Evolutionary conservation across 1,140 invertebrate species (phyloP).

Genomic region (Drosophila mauritiana): DNA sequence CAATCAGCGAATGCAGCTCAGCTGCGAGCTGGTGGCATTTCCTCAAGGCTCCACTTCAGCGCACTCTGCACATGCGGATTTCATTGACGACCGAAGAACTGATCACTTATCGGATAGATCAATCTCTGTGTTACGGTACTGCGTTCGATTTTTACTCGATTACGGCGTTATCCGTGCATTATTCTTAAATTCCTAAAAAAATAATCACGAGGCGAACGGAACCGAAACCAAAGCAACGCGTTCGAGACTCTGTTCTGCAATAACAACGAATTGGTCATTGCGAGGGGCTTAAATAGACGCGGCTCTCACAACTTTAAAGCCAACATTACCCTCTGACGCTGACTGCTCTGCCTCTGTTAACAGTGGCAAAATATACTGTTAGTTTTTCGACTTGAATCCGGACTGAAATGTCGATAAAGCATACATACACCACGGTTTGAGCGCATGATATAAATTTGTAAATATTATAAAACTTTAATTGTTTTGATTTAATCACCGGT

Average conservation of each 20-base stretch:
- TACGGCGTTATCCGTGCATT: conserved; percentile 15
- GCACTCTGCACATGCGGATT: not conserved
- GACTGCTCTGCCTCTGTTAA: conserved; percentile 11
- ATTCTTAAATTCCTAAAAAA: conserved; percentile 8
- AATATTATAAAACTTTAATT: no score
- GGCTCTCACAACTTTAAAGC: conserved; percentile 14
- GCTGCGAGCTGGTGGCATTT: conserved; percentile 51
- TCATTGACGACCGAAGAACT: conserved; percentile 1
- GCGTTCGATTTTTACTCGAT: conserved; percentile 2
- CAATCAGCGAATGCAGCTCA: conserved; percentile 35
- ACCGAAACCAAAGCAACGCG: conserved; percentile 29
- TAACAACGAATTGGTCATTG: conserved; percentile 29
- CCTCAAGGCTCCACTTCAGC: conserved; percentile 36
- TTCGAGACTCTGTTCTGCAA: conserved; percentile 28
- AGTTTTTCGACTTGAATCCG: no score
- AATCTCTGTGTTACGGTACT: not conserved
- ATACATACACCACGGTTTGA: not conserved
- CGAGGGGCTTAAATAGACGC: conserved; percentile 29
- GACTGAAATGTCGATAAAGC: not conserved
- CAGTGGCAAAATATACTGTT: not conserved
- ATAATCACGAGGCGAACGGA: conserved; percentile 21
- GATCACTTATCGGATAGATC: not conserved
- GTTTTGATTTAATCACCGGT: no score
- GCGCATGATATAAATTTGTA: not conserved
- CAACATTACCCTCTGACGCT: conserved; percentile 1